phyloP scores from a whole-genome alignment of 2,797 vertebrate genomes.

The Gallinago stenura region DNA sequence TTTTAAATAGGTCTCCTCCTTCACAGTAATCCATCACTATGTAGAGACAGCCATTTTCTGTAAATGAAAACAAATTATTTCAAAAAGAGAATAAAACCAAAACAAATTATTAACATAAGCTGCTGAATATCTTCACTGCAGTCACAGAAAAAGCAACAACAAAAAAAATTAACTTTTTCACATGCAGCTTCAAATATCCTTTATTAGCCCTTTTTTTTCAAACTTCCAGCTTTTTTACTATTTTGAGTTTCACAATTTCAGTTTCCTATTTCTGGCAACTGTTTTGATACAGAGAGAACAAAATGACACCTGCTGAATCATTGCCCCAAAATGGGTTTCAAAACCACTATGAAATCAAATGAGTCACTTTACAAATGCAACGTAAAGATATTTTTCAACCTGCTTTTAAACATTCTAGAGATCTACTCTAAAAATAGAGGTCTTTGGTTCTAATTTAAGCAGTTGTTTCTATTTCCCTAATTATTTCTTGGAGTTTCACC shows the following conservation, averaged over 20 bases:
- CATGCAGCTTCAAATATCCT: neutral
- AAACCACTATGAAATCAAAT: neutral
- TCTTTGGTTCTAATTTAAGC: neutral
- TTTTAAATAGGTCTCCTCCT: slow-evolving; percentile 96
- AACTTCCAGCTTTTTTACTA: neutral
- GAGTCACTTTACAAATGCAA: neutral
- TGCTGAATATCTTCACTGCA: neutral
- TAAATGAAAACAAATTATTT: slow-evolving; percentile 36
- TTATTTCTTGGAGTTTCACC: neutral
- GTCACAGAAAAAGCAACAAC: neutral
- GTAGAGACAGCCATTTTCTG: slow-evolving; percentile 95
- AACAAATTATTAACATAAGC: neutral
- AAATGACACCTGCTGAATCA: neutral
- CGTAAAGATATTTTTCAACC: neutral
- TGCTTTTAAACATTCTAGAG: neutral
- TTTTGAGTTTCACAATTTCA: neutral
- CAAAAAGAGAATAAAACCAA: neutral
- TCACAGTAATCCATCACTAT: slow-evolving; percentile 99
- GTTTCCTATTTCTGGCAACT: neutral
- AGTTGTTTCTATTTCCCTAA: neutral
- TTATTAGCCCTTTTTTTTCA: neutral
- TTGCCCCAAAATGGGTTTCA: rapidly evolving
- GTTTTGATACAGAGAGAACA: neutral
- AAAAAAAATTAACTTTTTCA: neutral
- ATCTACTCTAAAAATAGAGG: neutral